These are phyloP conservation scores for Saimiri boliviensis DNA, from an alignment of 2,113 vertebrate species.

Conservation along the genomic window DNA sequence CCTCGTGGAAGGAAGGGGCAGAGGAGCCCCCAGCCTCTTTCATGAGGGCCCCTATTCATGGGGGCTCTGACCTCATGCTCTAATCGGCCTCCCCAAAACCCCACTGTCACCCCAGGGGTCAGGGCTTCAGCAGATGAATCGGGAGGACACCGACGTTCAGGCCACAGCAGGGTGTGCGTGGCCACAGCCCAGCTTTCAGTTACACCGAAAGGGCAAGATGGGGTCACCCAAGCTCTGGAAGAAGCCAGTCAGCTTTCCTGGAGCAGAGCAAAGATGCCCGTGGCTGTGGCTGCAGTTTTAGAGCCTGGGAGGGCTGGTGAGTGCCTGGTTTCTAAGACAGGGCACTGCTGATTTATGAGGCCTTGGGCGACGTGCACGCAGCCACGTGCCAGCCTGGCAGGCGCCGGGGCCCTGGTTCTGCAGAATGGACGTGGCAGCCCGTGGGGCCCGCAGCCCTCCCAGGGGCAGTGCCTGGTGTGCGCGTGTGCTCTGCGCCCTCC, in stretches of 20 bases:
- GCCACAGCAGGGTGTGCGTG: no score
- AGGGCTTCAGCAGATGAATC: no score
- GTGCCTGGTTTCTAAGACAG: background rate
- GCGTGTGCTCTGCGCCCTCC: no score
- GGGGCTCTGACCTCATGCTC: no score
- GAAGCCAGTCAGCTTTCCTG: background rate
- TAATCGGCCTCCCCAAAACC: no score
- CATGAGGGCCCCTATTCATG: background rate
- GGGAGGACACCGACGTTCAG: background rate
- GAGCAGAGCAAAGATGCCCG: background rate
- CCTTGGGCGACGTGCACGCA: background rate
- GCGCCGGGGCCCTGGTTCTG: no score
- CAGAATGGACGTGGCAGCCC: background rate
- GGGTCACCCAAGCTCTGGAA: background rate
- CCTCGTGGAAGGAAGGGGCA: no score
- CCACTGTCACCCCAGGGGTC: no score
- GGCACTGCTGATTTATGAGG: background rate
- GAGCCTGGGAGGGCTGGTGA: background rate
- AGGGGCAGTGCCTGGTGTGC: no score
- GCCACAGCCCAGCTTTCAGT: background rate
- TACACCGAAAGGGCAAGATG: background rate
- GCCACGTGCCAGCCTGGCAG: no score
- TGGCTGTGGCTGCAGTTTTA: background rate
- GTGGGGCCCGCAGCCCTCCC: no score
- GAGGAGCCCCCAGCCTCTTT: background rate